Conservation (phyloP, 37 sponge, comb jelly and placozoan species). For the Crambe crambe region DNA sequence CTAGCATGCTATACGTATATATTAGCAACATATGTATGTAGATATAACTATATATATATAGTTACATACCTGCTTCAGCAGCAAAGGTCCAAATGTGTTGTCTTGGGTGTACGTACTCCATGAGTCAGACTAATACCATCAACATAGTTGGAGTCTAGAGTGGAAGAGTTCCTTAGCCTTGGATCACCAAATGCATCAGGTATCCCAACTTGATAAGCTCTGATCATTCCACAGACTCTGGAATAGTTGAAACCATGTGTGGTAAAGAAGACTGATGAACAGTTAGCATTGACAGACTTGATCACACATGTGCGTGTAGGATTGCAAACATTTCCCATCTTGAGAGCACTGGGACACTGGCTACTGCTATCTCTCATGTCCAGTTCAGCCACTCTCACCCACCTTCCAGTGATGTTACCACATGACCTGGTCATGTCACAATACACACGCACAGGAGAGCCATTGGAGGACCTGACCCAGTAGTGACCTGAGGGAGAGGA, state of each 20-base stretch:
- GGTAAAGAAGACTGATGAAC: neutral
- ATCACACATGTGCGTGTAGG: neutral
- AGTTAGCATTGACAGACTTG: neutral
- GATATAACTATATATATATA: no score
- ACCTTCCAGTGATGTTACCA: conserved; percentile 1
- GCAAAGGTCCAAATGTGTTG: conserved; percentile 36
- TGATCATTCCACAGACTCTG: conserved; percentile 28
- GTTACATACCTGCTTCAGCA: neutral
- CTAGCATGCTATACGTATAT: no score
- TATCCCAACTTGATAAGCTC: conserved; percentile 14
- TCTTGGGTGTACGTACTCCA: conserved; percentile 9
- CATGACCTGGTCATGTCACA: conserved; percentile 36
- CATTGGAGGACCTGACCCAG: conserved; percentile 11
- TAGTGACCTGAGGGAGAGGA: conserved; percentile 20
- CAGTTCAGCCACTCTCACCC: conserved; percentile 22
- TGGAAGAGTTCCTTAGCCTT: neutral
- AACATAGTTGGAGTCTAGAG: conserved; percentile 19
- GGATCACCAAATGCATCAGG: conserved; percentile 6
- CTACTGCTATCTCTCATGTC: conserved; percentile 14
- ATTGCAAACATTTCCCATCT: neutral
- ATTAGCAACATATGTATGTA: no score
- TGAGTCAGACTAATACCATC: conserved; percentile 28
- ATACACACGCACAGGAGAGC: neutral
- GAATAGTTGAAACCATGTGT: conserved; percentile 4
- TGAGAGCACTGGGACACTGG: conserved; percentile 12